Evolutionary conservation across 2,113 vertebrate genomes (phyloP), one percentile per base, ranked within the genome.

Genomic region (Chionomys nivalis): DNA sequence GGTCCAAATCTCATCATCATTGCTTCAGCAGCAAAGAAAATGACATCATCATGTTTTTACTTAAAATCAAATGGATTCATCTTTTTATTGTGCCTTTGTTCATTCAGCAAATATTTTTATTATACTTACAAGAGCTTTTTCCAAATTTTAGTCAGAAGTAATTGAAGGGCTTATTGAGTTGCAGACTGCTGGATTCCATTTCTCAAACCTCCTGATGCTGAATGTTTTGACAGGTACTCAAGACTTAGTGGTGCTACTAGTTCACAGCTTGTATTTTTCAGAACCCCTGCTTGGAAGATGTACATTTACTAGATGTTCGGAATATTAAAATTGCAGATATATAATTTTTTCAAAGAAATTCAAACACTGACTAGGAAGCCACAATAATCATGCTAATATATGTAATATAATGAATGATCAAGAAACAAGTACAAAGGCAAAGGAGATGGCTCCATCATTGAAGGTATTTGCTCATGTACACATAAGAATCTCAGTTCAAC

Each of bases 121-220:
- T 65, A 70, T 63, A 16, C 52, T 44, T 44, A 14, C 5, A 92
- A 82, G 75, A 90, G 1, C 28, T 23, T 12, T 52, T 70, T 17
- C 39, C 42, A 81, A 77, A 91, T 81, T 91, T 96, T 86, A 87
- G 31, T 77, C 24, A 55, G 42, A 88, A 85, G 65, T 72, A 95
- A 3, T 58, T 36, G 47, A 19, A 70, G 17, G 44, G 12, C n/a
- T 92, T 77, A 8, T 47, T 39, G 72, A 78, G 70, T 9, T 23
- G 11, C 7, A 39, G 26, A 52, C 72, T 93, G 9, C 19, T 52
- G 65, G 52, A 0, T 3, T n/a, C 28, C 52, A 31, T 65, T 12
- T 19, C 3, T 10, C 33, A 61, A 42, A 10, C 79, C 96, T 61
- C 88, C 76, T 63, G 33, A 61, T 39, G 65, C 23, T 72, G 16